A percentile compares a stretch with the other conserved stretches of the same genome.
Evolutionary conservation across 2,797 vertebrate genomes (phyloP).

Genomic region (Ptychadena robeensis): DNA sequence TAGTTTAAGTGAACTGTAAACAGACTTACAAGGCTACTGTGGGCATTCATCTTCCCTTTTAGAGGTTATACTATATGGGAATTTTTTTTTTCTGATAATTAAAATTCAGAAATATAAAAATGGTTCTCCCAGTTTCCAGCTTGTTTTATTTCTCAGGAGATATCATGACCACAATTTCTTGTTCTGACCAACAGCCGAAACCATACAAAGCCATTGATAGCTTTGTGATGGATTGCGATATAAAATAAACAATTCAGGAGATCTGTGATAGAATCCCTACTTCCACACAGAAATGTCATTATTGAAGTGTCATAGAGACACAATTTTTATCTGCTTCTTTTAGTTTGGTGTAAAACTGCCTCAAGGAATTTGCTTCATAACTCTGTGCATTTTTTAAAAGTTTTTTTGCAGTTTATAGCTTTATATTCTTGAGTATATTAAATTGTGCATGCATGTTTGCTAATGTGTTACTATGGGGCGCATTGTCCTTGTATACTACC

Average conservation of each 20-base stretch:
- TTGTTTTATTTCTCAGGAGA: no score
- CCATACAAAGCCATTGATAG: neutral
- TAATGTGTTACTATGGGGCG: slow-evolving; percentile 38
- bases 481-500: slow-evolving; percentile 70
- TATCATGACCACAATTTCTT: no score
- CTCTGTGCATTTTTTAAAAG: neutral
- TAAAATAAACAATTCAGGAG: neutral
- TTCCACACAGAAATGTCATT: neutral
- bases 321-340: neutral
- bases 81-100: neutral
- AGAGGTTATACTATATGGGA: neutral
- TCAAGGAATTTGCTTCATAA: neutral
- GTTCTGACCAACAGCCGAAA: neutral
- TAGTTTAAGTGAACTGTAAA: neutral
- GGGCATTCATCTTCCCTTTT: neutral
- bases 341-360: no score
- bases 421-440: slow-evolving; percentile 59
- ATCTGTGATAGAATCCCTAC: neutral
- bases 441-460: slow-evolving; percentile 56
- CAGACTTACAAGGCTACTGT: neutral
- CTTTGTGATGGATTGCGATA: neutral
- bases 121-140: neutral
- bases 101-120: neutral
- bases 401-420: neutral
- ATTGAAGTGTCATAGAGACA: neutral